Evolutionary conservation across 2,113 vertebrate species (phyloP).

Genomic region (Elanus axillaris): DNA sequence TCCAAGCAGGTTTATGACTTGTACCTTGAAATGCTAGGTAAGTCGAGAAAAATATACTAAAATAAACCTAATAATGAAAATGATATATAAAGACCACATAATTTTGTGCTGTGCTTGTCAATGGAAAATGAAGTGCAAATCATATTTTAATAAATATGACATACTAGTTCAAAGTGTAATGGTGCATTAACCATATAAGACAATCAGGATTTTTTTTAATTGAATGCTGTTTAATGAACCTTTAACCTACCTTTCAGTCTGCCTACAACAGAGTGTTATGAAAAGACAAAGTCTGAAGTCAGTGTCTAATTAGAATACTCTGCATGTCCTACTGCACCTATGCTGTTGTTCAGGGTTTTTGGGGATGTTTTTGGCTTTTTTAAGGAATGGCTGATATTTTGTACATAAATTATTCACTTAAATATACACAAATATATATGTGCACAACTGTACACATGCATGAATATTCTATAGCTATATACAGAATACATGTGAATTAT

Average conservation of each 20-base stretch:
- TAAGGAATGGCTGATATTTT: background rate
- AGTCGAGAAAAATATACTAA: constrained; percentile 28
- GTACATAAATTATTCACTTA: background rate
- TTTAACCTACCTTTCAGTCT: constrained; percentile 59
- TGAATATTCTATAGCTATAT: background rate
- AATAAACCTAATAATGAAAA: constrained; percentile 5
- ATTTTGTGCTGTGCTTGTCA: background rate
- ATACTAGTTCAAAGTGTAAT: background rate
- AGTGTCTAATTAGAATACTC: constrained; percentile 40
- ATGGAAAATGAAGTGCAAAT: constrained; percentile 5
- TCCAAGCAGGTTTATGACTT: constrained; percentile 4
- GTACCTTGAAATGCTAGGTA: constrained; percentile 29
- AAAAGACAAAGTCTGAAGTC: constrained; percentile 51
- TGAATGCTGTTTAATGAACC: constrained; percentile 62
- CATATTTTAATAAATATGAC: constrained; percentile 51
- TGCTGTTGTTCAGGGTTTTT: background rate
- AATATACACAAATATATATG: background rate
- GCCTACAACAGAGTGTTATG: background rate
- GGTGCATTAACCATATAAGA: constrained; percentile 25
- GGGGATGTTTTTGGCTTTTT: background rate
- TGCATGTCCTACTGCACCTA: background rate
- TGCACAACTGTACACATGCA: background rate
- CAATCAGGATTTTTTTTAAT: background rate
- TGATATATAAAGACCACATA: background rate
- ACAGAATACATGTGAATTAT: background rate